Percentiles rank a stretch among this genome's conserved stretches.
Conservation (phyloP, 2,888 invertebrate genomes). For the Lydus trimaculatus region DNA sequence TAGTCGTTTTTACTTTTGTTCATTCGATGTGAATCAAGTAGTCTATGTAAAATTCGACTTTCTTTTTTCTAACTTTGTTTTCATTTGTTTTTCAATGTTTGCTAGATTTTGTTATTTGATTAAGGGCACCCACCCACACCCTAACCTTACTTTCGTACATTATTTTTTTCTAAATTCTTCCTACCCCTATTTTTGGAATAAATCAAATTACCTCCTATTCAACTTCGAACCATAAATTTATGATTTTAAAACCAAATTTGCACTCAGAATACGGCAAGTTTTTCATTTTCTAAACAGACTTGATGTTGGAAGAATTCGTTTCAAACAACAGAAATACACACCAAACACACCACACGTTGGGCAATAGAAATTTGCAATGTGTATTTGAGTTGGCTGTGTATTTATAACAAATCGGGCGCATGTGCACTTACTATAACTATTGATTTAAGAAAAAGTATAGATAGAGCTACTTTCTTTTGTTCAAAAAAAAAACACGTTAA, state of each 20-base stretch:
- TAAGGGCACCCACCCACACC: not conserved
- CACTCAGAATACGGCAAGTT: constrained; percentile 40
- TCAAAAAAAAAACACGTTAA: too few species aligned
- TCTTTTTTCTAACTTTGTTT: not conserved
- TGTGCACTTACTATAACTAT: constrained; percentile 10
- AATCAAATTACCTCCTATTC: constrained; percentile 40
- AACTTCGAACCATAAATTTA: constrained; percentile 47
- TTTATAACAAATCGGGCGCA: constrained; percentile 15
- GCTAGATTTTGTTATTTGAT: not conserved
- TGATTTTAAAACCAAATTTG: constrained; percentile 41
- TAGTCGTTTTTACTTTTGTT: too few species aligned
- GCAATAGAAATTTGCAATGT: constrained; percentile 13
- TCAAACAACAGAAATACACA: constrained; percentile 11
- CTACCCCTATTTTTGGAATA: constrained; percentile 2
- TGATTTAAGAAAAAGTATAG: not conserved
- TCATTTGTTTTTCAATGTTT: too few species aligned
- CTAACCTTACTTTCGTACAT: not conserved
- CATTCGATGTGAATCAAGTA: not conserved
- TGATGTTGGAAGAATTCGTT: not conserved
- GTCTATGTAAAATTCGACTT: not conserved
- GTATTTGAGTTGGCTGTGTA: constrained; percentile 3
- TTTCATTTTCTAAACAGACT: constrained; percentile 48
- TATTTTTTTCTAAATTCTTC: too few species aligned
- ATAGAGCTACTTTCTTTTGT: too few species aligned
- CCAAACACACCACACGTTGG: constrained; percentile 10